These are phyloP conservation scores for Globodera rostochiensis DNA, from an alignment of 1,140 invertebrate genomes.

Conservation along the genomic window DNA sequence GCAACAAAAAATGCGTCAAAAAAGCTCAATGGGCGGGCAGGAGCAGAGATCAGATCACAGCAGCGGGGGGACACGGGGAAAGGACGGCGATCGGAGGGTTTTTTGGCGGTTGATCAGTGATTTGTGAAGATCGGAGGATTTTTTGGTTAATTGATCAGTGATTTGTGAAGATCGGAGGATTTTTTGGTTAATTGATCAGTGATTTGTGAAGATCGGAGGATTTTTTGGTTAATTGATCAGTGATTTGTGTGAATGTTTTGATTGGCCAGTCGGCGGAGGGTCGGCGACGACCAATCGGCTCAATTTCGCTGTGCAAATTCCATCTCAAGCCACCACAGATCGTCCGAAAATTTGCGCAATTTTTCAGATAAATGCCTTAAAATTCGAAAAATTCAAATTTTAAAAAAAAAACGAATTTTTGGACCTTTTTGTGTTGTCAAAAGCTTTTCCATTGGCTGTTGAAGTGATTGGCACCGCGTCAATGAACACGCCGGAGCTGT, in stretches of 20 bases:
- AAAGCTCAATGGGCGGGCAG: not conserved
- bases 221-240: not conserved
- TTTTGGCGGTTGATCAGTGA: not conserved
- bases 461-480: conserved; percentile 19
- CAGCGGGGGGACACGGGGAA: not conserved
- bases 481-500: conserved; percentile 32
- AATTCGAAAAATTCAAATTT: not conserved
- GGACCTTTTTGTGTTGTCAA: not conserved
- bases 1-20: not conserved
- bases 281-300: not conserved
- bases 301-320: conserved; percentile 6
- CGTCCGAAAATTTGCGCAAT: not conserved
- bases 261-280: not conserved
- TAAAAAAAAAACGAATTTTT: not conserved
- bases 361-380: not conserved
- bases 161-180: not conserved
- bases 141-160: not conserved
- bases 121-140: not conserved
- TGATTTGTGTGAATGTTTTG: not conserved
- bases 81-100: not conserved
- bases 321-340: conserved; percentile 1
- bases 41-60: conserved; percentile 2
- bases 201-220: not conserved
- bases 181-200: not conserved
- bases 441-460: not conserved